These are phyloP conservation scores for Falco peregrinus DNA, from an alignment of 2,797 vertebrate genomes.

Conservation along the genomic window DNA sequence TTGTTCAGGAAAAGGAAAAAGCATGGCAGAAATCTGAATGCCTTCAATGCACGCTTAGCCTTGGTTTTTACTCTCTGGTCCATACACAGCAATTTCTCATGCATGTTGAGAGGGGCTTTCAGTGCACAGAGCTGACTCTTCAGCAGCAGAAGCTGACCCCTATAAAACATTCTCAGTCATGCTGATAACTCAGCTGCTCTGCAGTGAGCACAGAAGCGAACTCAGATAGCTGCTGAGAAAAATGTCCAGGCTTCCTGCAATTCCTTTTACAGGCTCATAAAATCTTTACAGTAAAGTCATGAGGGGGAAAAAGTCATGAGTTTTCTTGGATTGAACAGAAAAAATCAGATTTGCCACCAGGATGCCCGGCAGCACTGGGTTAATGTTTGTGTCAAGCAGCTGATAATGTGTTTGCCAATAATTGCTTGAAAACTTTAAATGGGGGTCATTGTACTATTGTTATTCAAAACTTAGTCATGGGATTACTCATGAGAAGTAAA, in stretches of 20 bases:
- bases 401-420: background rate
- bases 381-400: background rate
- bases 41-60: background rate
- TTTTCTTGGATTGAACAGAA: background rate
- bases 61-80: background rate
- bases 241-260: background rate
- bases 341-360: background rate
- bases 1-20: background rate
- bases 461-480: background rate
- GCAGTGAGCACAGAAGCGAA: background rate
- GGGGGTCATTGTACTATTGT: background rate
- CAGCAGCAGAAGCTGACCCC: background rate
- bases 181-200: background rate
- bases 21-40: background rate
- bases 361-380: background rate
- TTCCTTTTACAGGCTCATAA: background rate
- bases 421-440: background rate
- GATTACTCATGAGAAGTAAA: background rate
- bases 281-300: background rate
- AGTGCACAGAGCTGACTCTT: background rate
- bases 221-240: background rate
- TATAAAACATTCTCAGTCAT: background rate
- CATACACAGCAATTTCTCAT: background rate
- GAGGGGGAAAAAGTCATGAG: background rate
- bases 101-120: background rate